Evolutionary conservation across 2,113 vertebrate species (phyloP).

Genomic region (Lampris incognitus): DNA sequence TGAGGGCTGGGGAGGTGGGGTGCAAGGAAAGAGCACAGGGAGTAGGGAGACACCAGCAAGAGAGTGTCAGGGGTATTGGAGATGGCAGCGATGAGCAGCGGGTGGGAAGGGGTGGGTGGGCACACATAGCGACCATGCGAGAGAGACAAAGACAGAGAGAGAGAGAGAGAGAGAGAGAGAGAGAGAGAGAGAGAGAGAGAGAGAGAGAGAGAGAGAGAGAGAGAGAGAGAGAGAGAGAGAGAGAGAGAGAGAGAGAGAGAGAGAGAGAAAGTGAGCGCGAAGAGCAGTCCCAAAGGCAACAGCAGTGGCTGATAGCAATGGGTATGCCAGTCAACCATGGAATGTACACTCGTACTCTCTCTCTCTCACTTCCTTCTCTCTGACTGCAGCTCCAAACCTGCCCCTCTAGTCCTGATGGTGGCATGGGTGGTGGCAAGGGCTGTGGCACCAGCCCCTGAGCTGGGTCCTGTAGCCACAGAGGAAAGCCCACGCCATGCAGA

Average conservation of each 20-base stretch:
- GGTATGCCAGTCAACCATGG: slow-evolving; percentile 60
- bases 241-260: neutral
- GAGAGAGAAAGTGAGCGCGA: slow-evolving; percentile 39
- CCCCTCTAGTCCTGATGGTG: slow-evolving; percentile 48
- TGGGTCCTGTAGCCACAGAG: slow-evolving; percentile 63
- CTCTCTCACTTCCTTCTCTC: slow-evolving; percentile 25
- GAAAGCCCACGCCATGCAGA: slow-evolving; percentile 44
- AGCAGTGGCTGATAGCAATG: slow-evolving; percentile 59
- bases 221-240: neutral
- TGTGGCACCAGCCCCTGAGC: slow-evolving; percentile 56
- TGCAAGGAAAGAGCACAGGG: slow-evolving; percentile 25
- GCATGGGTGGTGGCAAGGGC: slow-evolving; percentile 60
- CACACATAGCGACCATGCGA: slow-evolving; percentile 16
- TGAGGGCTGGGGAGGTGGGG: neutral
- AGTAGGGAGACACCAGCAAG: neutral
- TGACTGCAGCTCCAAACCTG: slow-evolving; percentile 61
- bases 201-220: neutral
- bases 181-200: neutral
- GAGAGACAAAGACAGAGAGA: slow-evolving; percentile 21
- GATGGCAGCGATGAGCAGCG: slow-evolving; percentile 45
- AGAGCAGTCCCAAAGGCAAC: slow-evolving; percentile 62
- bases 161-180: neutral
- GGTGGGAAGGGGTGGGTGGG: slow-evolving; percentile 24
- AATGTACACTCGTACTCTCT: slow-evolving; percentile 28
- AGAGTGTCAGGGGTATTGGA: slow-evolving; percentile 37